Base-by-base conservation (phyloP, 2,888 invertebrate genomes). In the Lasiommata megera region DNA sequence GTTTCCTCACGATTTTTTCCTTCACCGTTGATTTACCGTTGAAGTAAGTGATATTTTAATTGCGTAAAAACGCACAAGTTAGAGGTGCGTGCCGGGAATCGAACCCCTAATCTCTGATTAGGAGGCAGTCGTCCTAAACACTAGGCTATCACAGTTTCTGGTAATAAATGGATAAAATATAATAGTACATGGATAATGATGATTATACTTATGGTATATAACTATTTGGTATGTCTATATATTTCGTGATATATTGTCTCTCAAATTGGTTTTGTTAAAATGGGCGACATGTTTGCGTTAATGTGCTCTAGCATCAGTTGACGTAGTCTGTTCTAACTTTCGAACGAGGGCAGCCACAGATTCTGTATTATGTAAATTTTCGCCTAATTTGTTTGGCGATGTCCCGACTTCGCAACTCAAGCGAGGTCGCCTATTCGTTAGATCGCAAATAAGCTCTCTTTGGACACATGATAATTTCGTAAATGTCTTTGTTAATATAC, bases 361-460 rank as follows among this genome's bases (percentile, higher is more conserved):
- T 86, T 88, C 84, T 87, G 87, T 87, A 88, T 89, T 88, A 89
- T 89, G 89, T 85, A 89, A 89, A 89, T 89, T 88, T 82, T 74
- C 79, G 74, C 77, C 84, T 88, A 88, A 88, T 88, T 88, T 88
- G 80, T 83, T 84, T 83, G 74, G 79, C 77, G 78, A 80, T 76
- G 77, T 77, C 74, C 80, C 79, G 85, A 84, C 86, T 88, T 89
- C 85, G 88, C 82, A 83, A 87, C 79, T 68, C 74, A 79, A 84
- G 79, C 77, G 71, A 74, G 73, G 79, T 80, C 77, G 14, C 36
- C 31, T 38, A 17, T 11, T 46, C 29, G 31, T 46, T 46, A 31
- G 29, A 31, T 31, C 46, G 16, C 31, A 46, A 46, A 46, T 29
- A 46, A 46, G 29, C 29, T 29, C 16, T 29, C 29, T 14, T 46